A percentile compares a stretch with the other conserved stretches of the same genome.
Evolutionary conservation across 2,888 invertebrate genomes (phyloP).

Genomic region (Myathropa florea): DNA sequence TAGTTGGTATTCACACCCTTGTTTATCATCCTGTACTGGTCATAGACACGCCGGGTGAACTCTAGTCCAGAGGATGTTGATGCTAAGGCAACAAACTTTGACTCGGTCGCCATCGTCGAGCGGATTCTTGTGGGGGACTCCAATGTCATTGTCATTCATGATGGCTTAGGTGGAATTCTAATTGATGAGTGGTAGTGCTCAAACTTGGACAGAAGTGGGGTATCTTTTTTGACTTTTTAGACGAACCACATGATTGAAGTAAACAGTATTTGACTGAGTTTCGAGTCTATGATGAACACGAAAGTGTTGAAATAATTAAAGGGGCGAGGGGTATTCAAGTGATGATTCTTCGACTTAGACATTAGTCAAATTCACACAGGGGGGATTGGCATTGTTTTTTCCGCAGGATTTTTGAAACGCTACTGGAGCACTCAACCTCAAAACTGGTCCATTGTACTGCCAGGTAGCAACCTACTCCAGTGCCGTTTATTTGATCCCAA

Average conservation of each 20-base stretch:
- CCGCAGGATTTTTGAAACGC: too few species aligned
- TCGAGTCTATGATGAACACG: background rate
- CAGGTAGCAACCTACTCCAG: too few species aligned
- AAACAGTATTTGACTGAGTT: background rate
- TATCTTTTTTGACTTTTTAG: background rate
- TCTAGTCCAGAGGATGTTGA: background rate
- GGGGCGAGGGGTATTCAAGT: too few species aligned
- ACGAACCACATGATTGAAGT: background rate
- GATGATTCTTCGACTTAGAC: too few species aligned
- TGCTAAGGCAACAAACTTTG: background rate
- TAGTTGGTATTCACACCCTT: background rate
- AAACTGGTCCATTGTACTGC: too few species aligned
- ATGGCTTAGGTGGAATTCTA: background rate
- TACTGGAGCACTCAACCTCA: too few species aligned
- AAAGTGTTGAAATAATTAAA: too few species aligned
- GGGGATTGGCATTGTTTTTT: too few species aligned
- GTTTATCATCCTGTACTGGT: background rate
- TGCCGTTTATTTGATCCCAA: too few species aligned
- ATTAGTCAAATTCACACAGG: too few species aligned
- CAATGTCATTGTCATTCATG: slow-evolving; percentile 6
- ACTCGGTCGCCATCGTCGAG: background rate
- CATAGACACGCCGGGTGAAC: background rate
- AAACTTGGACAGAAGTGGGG: background rate
- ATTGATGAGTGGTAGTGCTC: background rate
- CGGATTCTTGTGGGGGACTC: background rate